A percentile compares a stretch with the other conserved stretches of the same genome.
Conservation (phyloP, 2,797 vertebrate species). For the Geotrypetes seraphini region DNA sequence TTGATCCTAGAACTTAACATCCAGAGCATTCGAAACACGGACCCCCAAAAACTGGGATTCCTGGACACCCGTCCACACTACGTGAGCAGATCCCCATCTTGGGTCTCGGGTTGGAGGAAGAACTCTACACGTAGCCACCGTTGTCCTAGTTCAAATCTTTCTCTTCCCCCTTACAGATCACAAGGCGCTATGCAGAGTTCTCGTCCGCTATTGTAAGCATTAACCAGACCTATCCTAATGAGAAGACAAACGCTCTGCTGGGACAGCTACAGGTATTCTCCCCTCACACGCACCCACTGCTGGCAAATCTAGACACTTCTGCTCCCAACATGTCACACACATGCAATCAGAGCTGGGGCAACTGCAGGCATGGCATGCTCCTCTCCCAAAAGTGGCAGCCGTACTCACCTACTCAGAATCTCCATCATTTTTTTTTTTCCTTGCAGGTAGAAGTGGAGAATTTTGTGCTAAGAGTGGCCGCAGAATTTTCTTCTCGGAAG, state of each 20-base stretch:
- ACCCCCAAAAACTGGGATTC: constrained; percentile 79
- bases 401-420: neutral
- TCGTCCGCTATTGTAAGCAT: constrained; percentile 89
- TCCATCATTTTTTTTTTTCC: neutral
- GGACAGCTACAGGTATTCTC: constrained; percentile 74
- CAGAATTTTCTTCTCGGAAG: constrained; percentile 82
- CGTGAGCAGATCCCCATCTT: constrained; percentile 33
- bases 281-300: too few species aligned
- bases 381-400: neutral
- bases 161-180: constrained; percentile 55
- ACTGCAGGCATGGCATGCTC: too few species aligned
- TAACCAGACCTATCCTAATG: constrained; percentile 85
- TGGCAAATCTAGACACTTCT: too few species aligned
- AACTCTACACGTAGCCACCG: too few species aligned
- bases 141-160: too few species aligned
- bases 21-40: constrained; percentile 81
- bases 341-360: too few species aligned
- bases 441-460: constrained; percentile 82
- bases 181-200: constrained; percentile 83
- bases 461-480: constrained; percentile 87
- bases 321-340: too few species aligned
- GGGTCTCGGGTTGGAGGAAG: too few species aligned
- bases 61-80: constrained; percentile 87
- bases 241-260: constrained; percentile 68
- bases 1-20: constrained; percentile 86